These are phyloP conservation scores for Leucopternis melanops DNA, from an alignment of 2,113 vertebrate species.

Conservation along the genomic window DNA sequence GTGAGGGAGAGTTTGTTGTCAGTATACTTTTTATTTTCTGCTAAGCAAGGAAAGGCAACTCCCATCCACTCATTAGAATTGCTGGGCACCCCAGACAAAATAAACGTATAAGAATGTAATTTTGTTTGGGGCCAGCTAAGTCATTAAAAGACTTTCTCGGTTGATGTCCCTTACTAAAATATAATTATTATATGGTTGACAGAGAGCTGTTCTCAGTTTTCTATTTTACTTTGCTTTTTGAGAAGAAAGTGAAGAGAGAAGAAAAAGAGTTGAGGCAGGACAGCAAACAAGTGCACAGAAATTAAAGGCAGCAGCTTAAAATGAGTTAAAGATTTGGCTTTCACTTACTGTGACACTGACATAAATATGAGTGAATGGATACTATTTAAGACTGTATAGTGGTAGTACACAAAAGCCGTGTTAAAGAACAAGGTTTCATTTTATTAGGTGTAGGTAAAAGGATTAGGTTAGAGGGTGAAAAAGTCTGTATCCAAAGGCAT, in stretches of 20 bases:
- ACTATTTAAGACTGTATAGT: neutral
- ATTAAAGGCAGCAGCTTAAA: neutral
- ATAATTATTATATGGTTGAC: neutral
- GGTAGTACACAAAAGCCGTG: neutral
- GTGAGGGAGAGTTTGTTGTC: rapidly evolving
- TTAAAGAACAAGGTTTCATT: neutral
- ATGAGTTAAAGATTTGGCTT: neutral
- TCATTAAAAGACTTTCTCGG: neutral
- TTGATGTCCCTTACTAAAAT: neutral
- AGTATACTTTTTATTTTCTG: neutral
- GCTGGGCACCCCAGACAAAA: neutral
- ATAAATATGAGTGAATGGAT: neutral
- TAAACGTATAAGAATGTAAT: neutral
- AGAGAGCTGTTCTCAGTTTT: neutral
- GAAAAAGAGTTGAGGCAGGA: neutral
- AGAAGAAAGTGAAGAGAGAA: neutral
- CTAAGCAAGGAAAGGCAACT: neutral
- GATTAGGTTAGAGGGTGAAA: neutral
- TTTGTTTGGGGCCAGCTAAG: neutral
- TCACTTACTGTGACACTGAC: neutral
- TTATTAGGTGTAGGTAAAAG: neutral
- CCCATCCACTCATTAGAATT: neutral
- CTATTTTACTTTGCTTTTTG: neutral
- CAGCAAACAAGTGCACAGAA: neutral
- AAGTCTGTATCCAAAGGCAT: neutral